Evolutionary conservation across 2,797 vertebrate genomes (phyloP).

Genomic region (Sebastes hubbsi): DNA sequence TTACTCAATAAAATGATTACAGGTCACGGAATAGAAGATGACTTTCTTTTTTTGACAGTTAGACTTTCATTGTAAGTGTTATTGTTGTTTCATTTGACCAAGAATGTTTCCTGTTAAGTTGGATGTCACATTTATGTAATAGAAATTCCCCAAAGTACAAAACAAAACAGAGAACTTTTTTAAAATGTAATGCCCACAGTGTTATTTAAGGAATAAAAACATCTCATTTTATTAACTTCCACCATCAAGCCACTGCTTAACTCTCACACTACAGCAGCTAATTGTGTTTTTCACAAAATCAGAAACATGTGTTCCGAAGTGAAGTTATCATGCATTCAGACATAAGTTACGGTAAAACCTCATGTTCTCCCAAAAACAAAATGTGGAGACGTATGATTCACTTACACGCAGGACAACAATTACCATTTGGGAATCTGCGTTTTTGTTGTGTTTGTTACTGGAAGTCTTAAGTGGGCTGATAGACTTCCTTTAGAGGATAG

Average conservation of each 20-base stretch:
- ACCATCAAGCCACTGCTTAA: conserved; percentile 8
- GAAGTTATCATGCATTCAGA: conserved; percentile 21
- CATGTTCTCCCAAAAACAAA: conserved; percentile 4
- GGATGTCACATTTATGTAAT: conserved; percentile 5
- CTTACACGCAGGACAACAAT: conserved; percentile 18
- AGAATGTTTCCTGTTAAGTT: conserved; percentile 14
- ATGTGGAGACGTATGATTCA: neutral
- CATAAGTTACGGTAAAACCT: conserved; percentile 27
- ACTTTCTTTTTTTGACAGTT: neutral
- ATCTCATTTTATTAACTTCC: conserved; percentile 22
- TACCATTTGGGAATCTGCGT: conserved; percentile 9
- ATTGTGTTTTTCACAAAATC: conserved; percentile 38
- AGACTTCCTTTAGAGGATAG: conserved; percentile 41
- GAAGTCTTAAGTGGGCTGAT: conserved; percentile 48
- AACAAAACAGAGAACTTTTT: neutral
- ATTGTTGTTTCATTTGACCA: conserved; percentile 3
- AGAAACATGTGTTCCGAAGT: conserved; percentile 38
- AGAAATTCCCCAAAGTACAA: conserved; percentile 11
- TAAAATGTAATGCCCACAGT: conserved; percentile 13
- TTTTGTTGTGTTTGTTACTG: conserved; percentile 48
- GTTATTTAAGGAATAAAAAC: neutral
- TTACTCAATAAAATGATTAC: conserved; percentile 68
- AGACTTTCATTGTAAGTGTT: neutral
- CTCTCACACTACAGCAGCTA: conserved; percentile 5
- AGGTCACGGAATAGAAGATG: conserved; percentile 61